Evolutionary conservation across 1,140 invertebrate species (phyloP).

Genomic region (Hylyphantes graminicola): DNA sequence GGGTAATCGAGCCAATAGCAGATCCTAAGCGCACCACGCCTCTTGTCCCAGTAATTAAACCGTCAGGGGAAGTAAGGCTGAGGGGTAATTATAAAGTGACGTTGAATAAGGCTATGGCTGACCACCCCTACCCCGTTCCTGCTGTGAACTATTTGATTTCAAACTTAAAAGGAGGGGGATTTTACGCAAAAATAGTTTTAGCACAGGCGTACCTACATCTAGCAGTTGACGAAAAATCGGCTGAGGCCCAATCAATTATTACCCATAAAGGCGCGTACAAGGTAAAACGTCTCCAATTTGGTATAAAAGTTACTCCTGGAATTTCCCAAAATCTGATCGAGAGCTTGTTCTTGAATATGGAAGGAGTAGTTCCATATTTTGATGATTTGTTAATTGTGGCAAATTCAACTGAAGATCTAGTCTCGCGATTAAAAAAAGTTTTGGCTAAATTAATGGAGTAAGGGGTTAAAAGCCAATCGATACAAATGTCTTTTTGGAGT

Average conservation of each 20-base stretch:
- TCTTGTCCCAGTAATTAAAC: conserved; percentile 67
- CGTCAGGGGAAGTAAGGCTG: conserved; percentile 65
- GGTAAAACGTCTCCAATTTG: too few species aligned
- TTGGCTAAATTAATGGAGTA: not conserved
- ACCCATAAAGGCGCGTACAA: conserved; percentile 54
- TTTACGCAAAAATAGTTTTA: conserved; percentile 24
- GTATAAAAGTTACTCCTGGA: too few species aligned
- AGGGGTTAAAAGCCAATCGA: not conserved
- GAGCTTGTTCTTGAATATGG: not conserved
- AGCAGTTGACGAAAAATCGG: too few species aligned
- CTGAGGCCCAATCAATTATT: too few species aligned
- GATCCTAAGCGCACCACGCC: conserved; percentile 66
- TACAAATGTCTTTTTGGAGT: not conserved
- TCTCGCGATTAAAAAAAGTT: not conserved
- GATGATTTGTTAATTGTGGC: too few species aligned
- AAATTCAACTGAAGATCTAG: not conserved
- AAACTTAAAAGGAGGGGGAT: not conserved
- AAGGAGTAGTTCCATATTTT: not conserved
- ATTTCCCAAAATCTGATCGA: too few species aligned
- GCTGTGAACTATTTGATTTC: not conserved
- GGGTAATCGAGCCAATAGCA: conserved; percentile 62
- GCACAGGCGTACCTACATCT: too few species aligned
- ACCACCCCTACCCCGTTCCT: not conserved
- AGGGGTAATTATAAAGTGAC: conserved; percentile 67
- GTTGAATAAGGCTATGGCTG: conserved; percentile 64